phyloP scores from a whole-genome alignment of 2,888 invertebrate species.

The Eristalis intricaria region DNA sequence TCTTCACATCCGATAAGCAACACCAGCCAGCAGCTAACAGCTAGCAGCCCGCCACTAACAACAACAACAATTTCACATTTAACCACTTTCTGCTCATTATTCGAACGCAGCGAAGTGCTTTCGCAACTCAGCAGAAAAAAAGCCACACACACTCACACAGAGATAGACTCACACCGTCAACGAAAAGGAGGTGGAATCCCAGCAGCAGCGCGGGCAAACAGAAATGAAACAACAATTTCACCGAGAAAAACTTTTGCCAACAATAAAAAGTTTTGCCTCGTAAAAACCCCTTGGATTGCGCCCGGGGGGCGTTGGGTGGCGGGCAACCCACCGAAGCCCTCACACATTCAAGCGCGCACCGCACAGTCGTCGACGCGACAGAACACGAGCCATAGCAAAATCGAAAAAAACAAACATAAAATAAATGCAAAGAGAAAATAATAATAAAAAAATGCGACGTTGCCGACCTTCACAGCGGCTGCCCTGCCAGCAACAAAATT shows the following conservation, averaged over 20 bases:
- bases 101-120: conserved; percentile 60
- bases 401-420: conserved; percentile 35
- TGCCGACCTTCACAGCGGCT: conserved; percentile 47
- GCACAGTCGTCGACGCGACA: conserved; percentile 21
- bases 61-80: conserved; percentile 33
- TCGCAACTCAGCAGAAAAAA: conserved; percentile 60
- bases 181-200: conserved; percentile 34
- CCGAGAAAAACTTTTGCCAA: conserved; percentile 68
- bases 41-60: background rate
- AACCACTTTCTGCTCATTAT: conserved; percentile 65
- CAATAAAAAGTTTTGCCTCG: conserved; percentile 65
- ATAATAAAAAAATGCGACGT: conserved; percentile 57
- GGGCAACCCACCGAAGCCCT: conserved; percentile 46
- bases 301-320: conserved; percentile 59
- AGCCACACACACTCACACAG: background rate
- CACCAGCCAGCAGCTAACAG: background rate
- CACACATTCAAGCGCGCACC: background rate
- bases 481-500: conserved; percentile 40
- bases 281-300: background rate
- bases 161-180: conserved; percentile 30
- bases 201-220: conserved; percentile 37
- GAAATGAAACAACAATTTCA: conserved; percentile 60
- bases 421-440: conserved; percentile 53
- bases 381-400: conserved; percentile 43
- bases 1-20: background rate